Percentiles rank a stretch among this genome's conserved stretches.
These are phyloP conservation scores for Geococcyx californianus DNA, from an alignment of 2,113 vertebrate species.

Conservation along the genomic window DNA sequence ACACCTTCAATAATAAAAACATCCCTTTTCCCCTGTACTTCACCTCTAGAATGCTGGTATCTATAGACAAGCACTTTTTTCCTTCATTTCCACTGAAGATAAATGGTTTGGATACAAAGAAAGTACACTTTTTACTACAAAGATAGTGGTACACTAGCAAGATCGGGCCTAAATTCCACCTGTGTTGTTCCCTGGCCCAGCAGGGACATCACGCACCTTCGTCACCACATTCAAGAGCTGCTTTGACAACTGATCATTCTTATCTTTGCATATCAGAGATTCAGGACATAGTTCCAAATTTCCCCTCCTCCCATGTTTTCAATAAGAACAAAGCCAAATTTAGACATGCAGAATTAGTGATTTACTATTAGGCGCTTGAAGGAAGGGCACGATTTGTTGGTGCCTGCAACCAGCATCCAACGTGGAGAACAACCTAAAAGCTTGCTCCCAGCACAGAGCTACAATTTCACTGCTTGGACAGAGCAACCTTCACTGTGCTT, in stretches of 20 bases:
- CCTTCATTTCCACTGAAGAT: not conserved
- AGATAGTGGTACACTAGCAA: not conserved
- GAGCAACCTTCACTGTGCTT: not conserved
- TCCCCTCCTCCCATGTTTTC: accelerated
- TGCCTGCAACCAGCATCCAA: not conserved
- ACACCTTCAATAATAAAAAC: not conserved
- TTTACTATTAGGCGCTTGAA: not conserved
- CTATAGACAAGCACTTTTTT: not conserved
- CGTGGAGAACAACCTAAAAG: not conserved
- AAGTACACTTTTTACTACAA: too few species aligned
- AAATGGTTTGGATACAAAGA: not conserved
- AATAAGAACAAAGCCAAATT: not conserved
- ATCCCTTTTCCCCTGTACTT: not conserved
- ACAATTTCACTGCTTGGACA: not conserved
- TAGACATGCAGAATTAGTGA: not conserved
- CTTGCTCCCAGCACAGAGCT: not conserved
- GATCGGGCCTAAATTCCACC: not conserved
- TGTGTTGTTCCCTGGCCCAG: not conserved
- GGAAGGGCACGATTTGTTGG: not conserved
- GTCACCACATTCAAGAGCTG: not conserved
- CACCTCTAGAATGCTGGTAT: not conserved
- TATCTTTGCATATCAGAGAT: not conserved
- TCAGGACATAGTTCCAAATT: not conserved
- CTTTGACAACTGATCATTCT: not conserved
- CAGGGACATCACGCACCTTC: not conserved